Conservation (phyloP, 92 coral and sea anemone genomes). For the Heliopora coerulea region DNA sequence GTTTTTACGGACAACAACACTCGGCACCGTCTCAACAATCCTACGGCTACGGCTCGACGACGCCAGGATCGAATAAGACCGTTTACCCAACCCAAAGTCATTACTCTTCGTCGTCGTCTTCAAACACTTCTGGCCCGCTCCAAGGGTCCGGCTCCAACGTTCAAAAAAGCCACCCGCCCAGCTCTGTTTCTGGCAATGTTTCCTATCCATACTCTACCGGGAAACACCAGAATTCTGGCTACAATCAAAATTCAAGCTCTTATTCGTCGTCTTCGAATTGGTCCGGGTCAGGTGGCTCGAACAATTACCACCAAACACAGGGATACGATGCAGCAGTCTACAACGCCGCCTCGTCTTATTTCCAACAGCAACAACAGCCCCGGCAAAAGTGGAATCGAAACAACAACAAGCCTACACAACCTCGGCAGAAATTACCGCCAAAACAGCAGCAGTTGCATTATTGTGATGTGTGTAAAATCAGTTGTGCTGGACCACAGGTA, state of each 20-base stretch:
- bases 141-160: constrained; percentile 11
- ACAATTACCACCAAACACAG: constrained; percentile 80
- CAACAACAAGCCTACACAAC: constrained; percentile 47
- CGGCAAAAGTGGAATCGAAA: constrained; percentile 77
- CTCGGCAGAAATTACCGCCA: constrained; percentile 80
- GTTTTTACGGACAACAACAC: constrained; percentile 81
- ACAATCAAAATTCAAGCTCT: constrained; percentile 71
- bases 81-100: constrained; percentile 20
- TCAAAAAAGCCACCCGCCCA: constrained; percentile 64
- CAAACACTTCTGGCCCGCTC: neutral
- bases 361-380: constrained; percentile 92
- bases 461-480: constrained; percentile 96
- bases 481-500: constrained; percentile 99
- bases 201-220: constrained; percentile 91
- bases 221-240: constrained; percentile 73
- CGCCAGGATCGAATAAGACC: constrained; percentile 65
- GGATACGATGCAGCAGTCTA: constrained; percentile 99
- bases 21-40: constrained; percentile 75
- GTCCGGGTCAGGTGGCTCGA: constrained; percentile 61
- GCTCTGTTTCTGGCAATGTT: constrained; percentile 76
- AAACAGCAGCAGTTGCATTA: constrained; percentile 95
- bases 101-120: constrained; percentile 9
- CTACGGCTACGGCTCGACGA: constrained; percentile 84
- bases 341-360: constrained; percentile 94
- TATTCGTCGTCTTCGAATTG: constrained; percentile 81